phyloP scores from a whole-genome alignment of 2,797 vertebrate genomes.

The Myoxocephalus aenaeus region DNA sequence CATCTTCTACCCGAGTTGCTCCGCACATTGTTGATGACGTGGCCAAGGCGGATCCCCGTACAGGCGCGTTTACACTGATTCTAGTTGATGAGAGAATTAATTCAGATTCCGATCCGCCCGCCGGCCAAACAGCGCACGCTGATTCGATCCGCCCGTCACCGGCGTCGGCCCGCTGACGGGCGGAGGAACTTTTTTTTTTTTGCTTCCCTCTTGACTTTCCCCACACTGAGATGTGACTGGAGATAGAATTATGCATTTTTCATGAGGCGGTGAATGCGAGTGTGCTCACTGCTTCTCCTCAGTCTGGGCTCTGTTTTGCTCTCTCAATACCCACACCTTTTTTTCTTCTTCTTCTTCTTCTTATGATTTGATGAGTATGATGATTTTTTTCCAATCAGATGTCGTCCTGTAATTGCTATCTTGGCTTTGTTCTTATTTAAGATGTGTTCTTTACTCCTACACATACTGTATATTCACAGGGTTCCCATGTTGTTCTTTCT shows the following conservation, averaged over 20 bases:
- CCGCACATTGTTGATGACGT: slow-evolving; percentile 51
- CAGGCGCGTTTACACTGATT: slow-evolving; percentile 60
- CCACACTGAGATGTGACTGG: slow-evolving; percentile 65
- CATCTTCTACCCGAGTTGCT: slow-evolving; percentile 27
- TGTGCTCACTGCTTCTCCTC: slow-evolving; percentile 62
- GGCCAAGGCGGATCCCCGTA: slow-evolving; percentile 48
- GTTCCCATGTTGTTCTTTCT: slow-evolving; percentile 1
- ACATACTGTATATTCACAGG: slow-evolving; percentile 6
- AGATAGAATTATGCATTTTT: slow-evolving; percentile 81
- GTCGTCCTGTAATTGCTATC: slow-evolving; percentile 45
- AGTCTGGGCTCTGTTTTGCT: slow-evolving; percentile 67
- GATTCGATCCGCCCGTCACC: slow-evolving; percentile 60
- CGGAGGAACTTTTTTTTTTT: slow-evolving; percentile 65
- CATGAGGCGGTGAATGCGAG: slow-evolving; percentile 72
- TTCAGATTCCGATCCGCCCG: slow-evolving; percentile 53
- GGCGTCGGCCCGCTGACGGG: slow-evolving; percentile 56
- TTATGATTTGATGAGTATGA: slow-evolving; percentile 61
- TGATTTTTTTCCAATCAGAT: slow-evolving; percentile 33
- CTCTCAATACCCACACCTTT: slow-evolving; percentile 69
- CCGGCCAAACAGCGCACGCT: slow-evolving; percentile 52
- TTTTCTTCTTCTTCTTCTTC: slow-evolving; percentile 9
- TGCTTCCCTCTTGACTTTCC: slow-evolving; percentile 68
- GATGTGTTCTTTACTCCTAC: slow-evolving; percentile 16
- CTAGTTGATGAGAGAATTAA: slow-evolving; percentile 63
- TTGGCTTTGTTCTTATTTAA: slow-evolving; percentile 23